Evolutionary conservation across 1,140 invertebrate species (phyloP).

Genomic region (Ceratosolen solmsi): DNA sequence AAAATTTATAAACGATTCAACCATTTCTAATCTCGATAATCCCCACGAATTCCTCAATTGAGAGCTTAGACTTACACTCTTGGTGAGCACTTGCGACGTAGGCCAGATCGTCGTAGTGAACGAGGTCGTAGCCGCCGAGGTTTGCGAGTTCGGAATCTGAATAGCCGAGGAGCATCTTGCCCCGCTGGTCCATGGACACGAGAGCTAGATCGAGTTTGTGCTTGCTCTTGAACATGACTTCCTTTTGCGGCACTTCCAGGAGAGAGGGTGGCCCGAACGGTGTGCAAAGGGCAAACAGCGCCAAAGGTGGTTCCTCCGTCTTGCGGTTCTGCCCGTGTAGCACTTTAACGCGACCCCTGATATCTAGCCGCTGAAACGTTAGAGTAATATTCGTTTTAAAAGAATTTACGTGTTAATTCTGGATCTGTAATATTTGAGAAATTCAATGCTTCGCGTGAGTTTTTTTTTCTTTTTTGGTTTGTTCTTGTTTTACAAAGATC

Average conservation of each 20-base stretch:
- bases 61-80: conserved; percentile 86
- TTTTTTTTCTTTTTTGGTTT: neutral
- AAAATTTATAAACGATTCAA: conserved; percentile 20
- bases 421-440: too few relatives aligned
- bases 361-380: conserved; percentile 91
- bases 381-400: neutral
- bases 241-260: conserved; percentile 91
- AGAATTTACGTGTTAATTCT: too few relatives aligned
- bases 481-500: neutral
- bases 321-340: conserved; percentile 97
- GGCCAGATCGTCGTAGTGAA: conserved; percentile 96
- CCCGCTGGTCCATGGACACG: conserved; percentile 97
- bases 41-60: too few relatives aligned
- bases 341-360: conserved; percentile 95
- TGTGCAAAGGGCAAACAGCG: conserved; percentile 96
- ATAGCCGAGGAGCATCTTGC: conserved; percentile 95
- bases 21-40: too few relatives aligned
- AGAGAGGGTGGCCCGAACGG: conserved; percentile 96
- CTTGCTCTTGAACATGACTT: conserved; percentile 99
- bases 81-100: conserved; percentile 99
- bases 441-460: too few relatives aligned
- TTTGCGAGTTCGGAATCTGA: conserved; percentile 92
- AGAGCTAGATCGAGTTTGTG: conserved; percentile 97
- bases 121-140: conserved; percentile 96
- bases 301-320: conserved; percentile 93